Conservation (phyloP, 2,888 invertebrate genomes). For the Aleiodes alternator region DNA sequence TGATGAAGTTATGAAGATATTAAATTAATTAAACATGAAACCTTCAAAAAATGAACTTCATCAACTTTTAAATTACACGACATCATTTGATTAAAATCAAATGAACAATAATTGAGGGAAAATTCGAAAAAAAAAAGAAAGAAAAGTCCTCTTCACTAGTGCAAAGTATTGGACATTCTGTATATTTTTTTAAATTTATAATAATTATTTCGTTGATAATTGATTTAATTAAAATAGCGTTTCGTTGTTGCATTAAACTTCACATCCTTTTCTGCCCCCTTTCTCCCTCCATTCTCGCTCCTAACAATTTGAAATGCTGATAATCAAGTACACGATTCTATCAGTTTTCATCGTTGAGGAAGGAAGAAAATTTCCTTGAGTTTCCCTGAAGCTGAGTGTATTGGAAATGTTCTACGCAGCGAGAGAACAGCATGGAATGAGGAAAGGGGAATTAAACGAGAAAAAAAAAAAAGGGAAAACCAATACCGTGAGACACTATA, state of each 20-base stretch:
- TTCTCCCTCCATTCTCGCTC: too few relatives aligned
- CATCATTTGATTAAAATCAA: too few relatives aligned
- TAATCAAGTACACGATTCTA: slow-evolving; percentile 14
- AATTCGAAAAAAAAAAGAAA: too few relatives aligned
- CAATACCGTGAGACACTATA: not conserved
- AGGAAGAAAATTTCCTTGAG: slow-evolving; percentile 9
- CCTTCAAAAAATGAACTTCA: too few relatives aligned
- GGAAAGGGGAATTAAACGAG: not conserved
- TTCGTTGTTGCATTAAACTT: slow-evolving; percentile 2
- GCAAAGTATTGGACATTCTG: not conserved
- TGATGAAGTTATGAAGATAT: too few relatives aligned
- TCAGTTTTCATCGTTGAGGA: not conserved
- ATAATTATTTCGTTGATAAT: not conserved
- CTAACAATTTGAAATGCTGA: not conserved
- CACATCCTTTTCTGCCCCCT: not conserved
- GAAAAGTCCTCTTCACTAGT: too few relatives aligned
- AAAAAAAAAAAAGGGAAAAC: not conserved
- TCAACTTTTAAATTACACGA: too few relatives aligned
- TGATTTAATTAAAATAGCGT: slow-evolving; percentile 19
- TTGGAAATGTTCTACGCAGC: slow-evolving; percentile 11
- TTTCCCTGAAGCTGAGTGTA: slow-evolving; percentile 6
- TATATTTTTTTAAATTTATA: not conserved
- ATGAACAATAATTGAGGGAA: too few relatives aligned
- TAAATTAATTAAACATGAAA: too few relatives aligned
- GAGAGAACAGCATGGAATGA: not conserved